Evolutionary conservation across 2,797 vertebrate species (phyloP).

Genomic region (Meriones psammophilus): DNA sequence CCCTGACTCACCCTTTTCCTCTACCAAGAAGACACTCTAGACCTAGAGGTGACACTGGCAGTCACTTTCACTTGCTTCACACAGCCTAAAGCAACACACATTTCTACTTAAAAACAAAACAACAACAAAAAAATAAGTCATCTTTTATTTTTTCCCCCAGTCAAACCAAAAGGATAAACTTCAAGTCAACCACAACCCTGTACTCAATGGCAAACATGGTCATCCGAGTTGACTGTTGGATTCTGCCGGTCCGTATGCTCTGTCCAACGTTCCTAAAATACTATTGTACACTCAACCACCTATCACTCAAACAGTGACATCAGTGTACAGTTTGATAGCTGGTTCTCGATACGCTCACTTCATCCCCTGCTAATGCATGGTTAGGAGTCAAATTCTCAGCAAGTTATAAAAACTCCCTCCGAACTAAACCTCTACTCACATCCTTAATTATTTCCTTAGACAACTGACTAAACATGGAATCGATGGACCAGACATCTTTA

Average conservation of each 20-base stretch:
- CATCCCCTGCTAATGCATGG: neutral
- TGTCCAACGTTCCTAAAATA: neutral
- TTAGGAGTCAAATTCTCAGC: neutral
- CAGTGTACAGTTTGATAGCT: neutral
- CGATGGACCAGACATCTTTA: neutral
- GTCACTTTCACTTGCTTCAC: neutral
- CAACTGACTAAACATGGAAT: neutral
- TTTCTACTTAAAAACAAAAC: neutral
- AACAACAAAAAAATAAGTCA: no score
- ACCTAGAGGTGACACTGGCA: rapidly evolving
- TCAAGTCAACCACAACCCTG: neutral
- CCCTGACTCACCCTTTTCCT: neutral
- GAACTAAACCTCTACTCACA: neutral
- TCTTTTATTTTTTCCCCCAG: neutral
- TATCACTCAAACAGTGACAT: neutral
- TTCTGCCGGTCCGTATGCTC: neutral
- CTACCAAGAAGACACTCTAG: neutral
- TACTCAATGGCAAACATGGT: neutral
- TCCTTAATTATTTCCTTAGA: neutral
- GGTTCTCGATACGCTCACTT: neutral
- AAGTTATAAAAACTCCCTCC: neutral
- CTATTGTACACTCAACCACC: neutral
- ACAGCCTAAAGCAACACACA: neutral
- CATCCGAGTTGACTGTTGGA: neutral
- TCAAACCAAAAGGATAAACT: neutral